Evolutionary conservation across 2,888 invertebrate genomes (phyloP).

Genomic region (Penaeus monodon): DNA sequence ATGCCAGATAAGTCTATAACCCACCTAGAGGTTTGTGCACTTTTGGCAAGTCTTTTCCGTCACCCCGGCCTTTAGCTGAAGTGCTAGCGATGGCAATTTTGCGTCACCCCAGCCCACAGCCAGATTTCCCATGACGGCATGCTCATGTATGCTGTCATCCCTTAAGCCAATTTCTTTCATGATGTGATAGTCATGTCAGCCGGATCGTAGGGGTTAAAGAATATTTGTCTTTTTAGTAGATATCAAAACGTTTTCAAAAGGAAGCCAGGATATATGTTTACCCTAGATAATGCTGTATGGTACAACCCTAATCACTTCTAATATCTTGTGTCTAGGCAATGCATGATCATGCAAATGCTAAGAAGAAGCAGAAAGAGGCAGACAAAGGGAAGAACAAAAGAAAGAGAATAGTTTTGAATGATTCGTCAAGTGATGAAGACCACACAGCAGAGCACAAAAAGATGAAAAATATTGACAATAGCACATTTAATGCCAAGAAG

Average conservation of each 20-base stretch:
- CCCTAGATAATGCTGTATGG: neutral
- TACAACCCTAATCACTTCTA: neutral
- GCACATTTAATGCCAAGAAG: neutral
- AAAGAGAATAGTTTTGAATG: slow-evolving; percentile 35
- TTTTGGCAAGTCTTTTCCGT: too few relatives aligned
- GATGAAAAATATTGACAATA: neutral
- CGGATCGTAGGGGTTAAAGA: too few relatives aligned
- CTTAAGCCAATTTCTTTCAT: too few relatives aligned
- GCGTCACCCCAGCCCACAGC: too few relatives aligned
- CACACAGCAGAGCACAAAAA: neutral
- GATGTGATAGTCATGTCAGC: too few relatives aligned
- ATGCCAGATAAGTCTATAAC: too few relatives aligned
- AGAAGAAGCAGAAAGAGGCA: neutral
- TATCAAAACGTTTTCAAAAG: neutral
- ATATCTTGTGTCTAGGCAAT: slow-evolving; percentile 26
- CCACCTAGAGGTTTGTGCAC: too few relatives aligned
- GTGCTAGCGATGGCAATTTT: too few relatives aligned
- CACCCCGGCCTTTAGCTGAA: too few relatives aligned
- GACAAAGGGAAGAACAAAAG: slow-evolving; percentile 12
- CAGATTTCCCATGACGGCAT: too few relatives aligned
- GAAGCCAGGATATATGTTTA: neutral
- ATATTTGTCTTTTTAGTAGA: too few relatives aligned
- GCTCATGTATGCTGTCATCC: too few relatives aligned
- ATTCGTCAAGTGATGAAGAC: slow-evolving; percentile 37
- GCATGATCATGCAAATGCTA: slow-evolving; percentile 19